Evolutionary conservation across 2,113 vertebrate species (phyloP), one percentile per base, ranked within the genome.

Genomic region (Burhinus bistriatus): DNA sequence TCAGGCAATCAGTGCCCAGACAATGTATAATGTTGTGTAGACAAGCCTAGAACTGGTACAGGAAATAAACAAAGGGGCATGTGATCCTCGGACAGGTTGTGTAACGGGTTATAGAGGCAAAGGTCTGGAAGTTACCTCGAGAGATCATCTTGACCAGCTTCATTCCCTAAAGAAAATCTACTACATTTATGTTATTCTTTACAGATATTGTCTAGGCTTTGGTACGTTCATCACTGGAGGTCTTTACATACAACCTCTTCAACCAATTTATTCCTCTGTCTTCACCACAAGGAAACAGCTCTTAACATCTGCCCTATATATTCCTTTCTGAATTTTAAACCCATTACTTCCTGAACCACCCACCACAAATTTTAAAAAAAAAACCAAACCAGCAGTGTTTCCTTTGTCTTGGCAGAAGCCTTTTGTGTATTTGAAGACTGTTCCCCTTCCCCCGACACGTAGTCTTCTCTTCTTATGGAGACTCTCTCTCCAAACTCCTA

Each of bases 391-490:
- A 42, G 25, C 27, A 26, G 2, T 54, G 5, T 40, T 79, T 16
- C 9, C 16, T 85, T 68, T 58, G 9, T 42, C 15, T 49, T 66
- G 6, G 10, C 30, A 71, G 59, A 82, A 90, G 11, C 6, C 12
- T 85, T 70, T 57, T 55, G 11, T 15, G 21, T 42, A n/a, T 89
- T 38, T 69, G 42, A 83, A 89, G 32, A 30, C 62, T 9, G 2
- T 36, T 62, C 13, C 40, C 8, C 10, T 58, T 59, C 15, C 0
- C 0, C 32, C 6, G 6, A 42, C 3, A 4, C 17, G 12, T 4
- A 25, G 18, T 45, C 51, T 84, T 54, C 30, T 75, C 19, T 72
- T n/a, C 55, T 61, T 32, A 23, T 29, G 30, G 30, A 72, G 26
- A 54, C 25, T 42, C 1, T 32, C 20, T n/a, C 38, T 59, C 25